These are phyloP conservation scores for Ammospiza caudacuta DNA, from an alignment of 2,113 vertebrate genomes.

Conservation along the genomic window DNA sequence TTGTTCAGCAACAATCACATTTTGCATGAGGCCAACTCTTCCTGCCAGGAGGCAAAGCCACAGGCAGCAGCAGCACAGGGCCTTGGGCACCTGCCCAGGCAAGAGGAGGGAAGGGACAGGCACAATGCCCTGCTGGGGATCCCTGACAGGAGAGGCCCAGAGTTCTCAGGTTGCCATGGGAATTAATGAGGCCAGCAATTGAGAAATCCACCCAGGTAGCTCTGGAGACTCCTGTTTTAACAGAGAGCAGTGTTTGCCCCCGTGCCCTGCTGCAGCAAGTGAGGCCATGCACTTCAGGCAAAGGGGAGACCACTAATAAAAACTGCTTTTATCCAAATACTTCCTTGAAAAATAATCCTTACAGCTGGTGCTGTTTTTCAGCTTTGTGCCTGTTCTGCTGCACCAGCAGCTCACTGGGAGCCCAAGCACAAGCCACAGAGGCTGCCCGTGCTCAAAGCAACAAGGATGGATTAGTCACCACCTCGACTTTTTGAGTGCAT, in stretches of 20 bases:
- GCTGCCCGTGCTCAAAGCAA: not conserved
- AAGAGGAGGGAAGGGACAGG: not conserved
- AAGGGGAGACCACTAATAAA: not conserved
- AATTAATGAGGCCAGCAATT: not conserved
- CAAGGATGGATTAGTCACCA: not conserved
- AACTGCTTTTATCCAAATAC: not conserved
- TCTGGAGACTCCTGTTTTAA: not conserved
- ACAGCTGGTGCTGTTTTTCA: rapidly evolving
- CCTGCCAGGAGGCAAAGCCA: not conserved
- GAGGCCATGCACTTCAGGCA: rapidly evolving
- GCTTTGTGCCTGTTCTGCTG: not conserved
- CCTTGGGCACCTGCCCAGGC: not conserved
- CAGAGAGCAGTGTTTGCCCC: rapidly evolving
- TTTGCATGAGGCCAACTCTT: not conserved
- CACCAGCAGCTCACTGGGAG: not conserved
- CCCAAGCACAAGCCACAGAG: not conserved
- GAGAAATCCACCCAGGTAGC: not conserved
- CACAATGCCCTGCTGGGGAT: rapidly evolving
- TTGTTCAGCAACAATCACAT: not conserved
- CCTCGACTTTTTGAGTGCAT: not conserved
- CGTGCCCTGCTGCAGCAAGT: rapidly evolving
- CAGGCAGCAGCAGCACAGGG: not conserved
- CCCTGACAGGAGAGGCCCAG: rapidly evolving
- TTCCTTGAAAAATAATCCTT: not conserved
- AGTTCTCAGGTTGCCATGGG: rapidly evolving